Conservation (phyloP, 2,797 vertebrate genomes). For the Nothura maculosa region DNA sequence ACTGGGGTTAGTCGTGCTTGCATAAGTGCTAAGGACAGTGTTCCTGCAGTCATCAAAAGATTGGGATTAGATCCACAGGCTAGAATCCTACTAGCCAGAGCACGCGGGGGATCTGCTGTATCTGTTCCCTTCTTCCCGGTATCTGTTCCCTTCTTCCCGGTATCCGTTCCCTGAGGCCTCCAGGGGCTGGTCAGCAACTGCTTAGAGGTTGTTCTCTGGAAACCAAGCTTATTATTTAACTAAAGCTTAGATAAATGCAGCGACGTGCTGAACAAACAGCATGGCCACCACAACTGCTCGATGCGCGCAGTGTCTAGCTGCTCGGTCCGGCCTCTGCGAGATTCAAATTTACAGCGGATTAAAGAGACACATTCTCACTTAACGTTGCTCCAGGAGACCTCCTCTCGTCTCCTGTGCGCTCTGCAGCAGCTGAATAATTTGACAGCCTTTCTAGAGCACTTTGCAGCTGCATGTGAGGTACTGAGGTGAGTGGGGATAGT, state of each 20-base stretch:
- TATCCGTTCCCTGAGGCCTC: not conserved
- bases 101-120: not conserved
- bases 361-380: not conserved
- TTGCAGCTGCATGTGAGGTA: not conserved
- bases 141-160: not conserved
- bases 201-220: not conserved
- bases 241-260: not conserved
- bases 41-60: not conserved
- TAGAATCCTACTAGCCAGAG: not conserved
- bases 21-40: not conserved
- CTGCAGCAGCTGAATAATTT: slow-evolving; percentile 24
- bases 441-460: not conserved
- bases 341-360: not conserved
- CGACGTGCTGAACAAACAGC: not conserved
- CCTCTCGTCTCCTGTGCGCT: not conserved
- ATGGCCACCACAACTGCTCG: not conserved
- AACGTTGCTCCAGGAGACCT: not conserved
- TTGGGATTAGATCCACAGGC: not conserved
- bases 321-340: not conserved
- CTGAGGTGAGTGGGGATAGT: not conserved
- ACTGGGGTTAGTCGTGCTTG: not conserved
- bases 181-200: not conserved
- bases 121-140: not conserved
- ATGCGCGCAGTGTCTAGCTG: not conserved
- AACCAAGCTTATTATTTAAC: not conserved